A percentile compares a stretch with the other conserved stretches of the same genome.
Evolutionary conservation across 2,113 vertebrate species (phyloP).

Genomic region (Crocuta crocuta): DNA sequence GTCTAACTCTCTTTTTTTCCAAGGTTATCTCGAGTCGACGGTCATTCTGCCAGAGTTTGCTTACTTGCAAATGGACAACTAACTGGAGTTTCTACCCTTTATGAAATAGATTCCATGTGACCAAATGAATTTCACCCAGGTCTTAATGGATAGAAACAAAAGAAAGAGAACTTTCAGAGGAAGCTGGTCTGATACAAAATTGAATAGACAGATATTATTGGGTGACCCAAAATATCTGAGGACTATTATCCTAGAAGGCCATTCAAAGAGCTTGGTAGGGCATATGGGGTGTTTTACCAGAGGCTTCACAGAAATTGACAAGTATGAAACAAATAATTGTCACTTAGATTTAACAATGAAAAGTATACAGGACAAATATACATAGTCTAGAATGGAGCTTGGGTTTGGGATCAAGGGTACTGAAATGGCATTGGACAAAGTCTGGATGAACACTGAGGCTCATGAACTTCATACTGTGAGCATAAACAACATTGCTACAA

Average conservation of each 20-base stretch:
- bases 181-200: background rate
- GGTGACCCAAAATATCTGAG: background rate
- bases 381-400: background rate
- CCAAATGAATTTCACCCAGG: background rate
- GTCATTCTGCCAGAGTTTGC: background rate
- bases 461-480: background rate
- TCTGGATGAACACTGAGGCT: background rate
- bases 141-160: slow-evolving; percentile 29
- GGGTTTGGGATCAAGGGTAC: background rate
- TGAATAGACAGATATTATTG: background rate
- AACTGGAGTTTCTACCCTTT: background rate
- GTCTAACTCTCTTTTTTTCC: background rate
- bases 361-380: background rate
- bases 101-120: background rate
- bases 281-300: background rate
- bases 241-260: background rate
- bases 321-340: background rate
- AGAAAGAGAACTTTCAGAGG: background rate
- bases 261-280: background rate
- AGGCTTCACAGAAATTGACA: background rate
- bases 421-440: background rate
- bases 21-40: background rate
- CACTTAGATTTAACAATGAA: slow-evolving; percentile 19
- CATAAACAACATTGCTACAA: background rate
- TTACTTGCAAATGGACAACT: slow-evolving; percentile 25